Evolutionary conservation across 2,888 invertebrate genomes (phyloP).

Genomic region (Heteromyza rotundicornis): DNA sequence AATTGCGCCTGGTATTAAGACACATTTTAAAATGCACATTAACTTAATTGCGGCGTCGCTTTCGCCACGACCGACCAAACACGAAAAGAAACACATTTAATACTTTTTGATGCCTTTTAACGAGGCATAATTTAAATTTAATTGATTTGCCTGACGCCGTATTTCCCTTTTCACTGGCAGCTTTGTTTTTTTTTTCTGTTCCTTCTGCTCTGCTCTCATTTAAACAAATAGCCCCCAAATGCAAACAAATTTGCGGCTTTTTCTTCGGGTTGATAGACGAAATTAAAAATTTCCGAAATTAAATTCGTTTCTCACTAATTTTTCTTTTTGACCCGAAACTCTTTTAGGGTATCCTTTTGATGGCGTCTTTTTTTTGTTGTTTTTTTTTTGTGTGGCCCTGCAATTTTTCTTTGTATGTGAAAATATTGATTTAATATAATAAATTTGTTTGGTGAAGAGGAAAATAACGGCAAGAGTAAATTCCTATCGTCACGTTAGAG

Average conservation of each 20-base stretch:
- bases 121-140: conserved; percentile 53
- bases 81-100: conserved; percentile 33
- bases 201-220: background rate
- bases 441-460: background rate
- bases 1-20: conserved; percentile 45
- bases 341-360: background rate
- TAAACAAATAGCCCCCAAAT: conserved; percentile 2
- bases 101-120: conserved; percentile 50
- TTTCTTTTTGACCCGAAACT: too few relatives aligned
- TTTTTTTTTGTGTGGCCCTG: too few relatives aligned
- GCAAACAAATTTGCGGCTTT: conserved; percentile 21
- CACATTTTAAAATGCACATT: conserved; percentile 23
- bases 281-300: conserved; percentile 27
- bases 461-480: background rate
- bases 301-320: conserved; percentile 9
- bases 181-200: background rate
- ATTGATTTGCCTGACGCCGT: conserved; percentile 39
- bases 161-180: background rate
- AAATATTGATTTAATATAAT: background rate
- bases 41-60: background rate
- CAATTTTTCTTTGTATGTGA: background rate
- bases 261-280: conserved; percentile 24
- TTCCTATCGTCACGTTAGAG: background rate
- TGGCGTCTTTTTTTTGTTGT: too few relatives aligned
- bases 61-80: background rate